These are phyloP conservation scores for Gopherus flavomarginatus DNA, from an alignment of 2,113 vertebrate genomes.

Conservation along the genomic window DNA sequence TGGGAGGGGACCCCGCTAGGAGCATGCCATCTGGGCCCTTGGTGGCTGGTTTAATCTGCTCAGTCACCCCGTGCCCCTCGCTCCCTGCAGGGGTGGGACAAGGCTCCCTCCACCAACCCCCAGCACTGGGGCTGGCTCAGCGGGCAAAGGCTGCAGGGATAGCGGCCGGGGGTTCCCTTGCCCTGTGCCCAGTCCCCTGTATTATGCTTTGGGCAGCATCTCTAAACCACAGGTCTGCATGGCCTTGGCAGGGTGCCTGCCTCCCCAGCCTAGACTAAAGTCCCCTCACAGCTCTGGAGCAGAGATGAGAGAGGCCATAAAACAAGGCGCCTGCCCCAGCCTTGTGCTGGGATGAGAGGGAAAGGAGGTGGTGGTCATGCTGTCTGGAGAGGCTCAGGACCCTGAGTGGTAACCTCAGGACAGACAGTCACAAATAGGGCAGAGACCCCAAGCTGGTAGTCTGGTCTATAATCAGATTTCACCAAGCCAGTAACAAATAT, in stretches of 20 bases:
- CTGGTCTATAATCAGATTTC: not conserved
- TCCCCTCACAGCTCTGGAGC: not conserved
- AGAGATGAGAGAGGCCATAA: not conserved
- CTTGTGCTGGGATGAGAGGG: not conserved
- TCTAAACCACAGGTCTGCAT: not conserved
- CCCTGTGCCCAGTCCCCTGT: too few relatives aligned
- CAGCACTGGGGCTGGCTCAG: not conserved
- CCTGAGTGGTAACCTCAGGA: fast-evolving
- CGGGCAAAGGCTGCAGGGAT: not conserved
- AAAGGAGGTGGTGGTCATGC: not conserved
- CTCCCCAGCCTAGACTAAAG: not conserved
- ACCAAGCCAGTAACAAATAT: not conserved
- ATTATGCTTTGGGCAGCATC: not conserved
- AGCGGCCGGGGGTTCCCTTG: not conserved
- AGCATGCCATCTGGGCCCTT: not conserved
- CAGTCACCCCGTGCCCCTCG: not conserved
- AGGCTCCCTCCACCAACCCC: not conserved
- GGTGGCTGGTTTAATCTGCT: not conserved
- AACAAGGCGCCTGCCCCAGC: not conserved
- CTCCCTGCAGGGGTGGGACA: not conserved
- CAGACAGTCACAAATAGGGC: not conserved
- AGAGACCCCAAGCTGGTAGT: too few relatives aligned
- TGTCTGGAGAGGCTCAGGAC: not conserved
- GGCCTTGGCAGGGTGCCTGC: not conserved
- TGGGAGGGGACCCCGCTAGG: not conserved